Evolutionary conservation across 2,797 vertebrate genomes (phyloP).

Genomic region (Choloepus didactylus): DNA sequence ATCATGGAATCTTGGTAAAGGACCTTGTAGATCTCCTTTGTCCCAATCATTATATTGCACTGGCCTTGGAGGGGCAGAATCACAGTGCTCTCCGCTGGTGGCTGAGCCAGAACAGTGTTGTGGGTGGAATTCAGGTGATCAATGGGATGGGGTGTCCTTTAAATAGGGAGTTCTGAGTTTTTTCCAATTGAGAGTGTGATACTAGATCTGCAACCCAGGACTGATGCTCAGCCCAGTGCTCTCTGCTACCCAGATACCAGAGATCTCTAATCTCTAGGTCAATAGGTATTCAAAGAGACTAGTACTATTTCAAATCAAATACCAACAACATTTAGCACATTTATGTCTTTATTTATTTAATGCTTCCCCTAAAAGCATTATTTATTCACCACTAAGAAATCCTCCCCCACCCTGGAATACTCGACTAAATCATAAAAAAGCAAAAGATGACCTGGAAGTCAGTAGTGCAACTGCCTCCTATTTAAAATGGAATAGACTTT

Average conservation of each 20-base stretch:
- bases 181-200: neutral
- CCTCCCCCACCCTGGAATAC: too few relatives aligned
- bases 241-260: neutral
- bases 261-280: neutral
- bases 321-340: neutral
- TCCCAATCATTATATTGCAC: neutral
- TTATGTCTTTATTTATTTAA: neutral
- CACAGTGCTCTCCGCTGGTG: neutral
- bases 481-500: neutral
- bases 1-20: neutral
- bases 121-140: neutral
- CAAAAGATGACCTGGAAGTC: neutral
- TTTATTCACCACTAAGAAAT: neutral
- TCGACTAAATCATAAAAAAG: neutral
- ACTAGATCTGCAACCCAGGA: neutral
- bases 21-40: neutral
- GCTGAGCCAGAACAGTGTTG: neutral
- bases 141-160: rapidly evolving
- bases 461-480: neutral
- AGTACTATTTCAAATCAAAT: neutral
- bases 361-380: neutral
- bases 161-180: neutral
- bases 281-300: neutral
- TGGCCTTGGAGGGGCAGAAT: neutral
- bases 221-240: too few relatives aligned